Percentiles rank a stretch among this genome's conserved stretches.
These are phyloP conservation scores for Oligia latruncula DNA, from an alignment of 2,888 invertebrate genomes.

Conservation along the genomic window DNA sequence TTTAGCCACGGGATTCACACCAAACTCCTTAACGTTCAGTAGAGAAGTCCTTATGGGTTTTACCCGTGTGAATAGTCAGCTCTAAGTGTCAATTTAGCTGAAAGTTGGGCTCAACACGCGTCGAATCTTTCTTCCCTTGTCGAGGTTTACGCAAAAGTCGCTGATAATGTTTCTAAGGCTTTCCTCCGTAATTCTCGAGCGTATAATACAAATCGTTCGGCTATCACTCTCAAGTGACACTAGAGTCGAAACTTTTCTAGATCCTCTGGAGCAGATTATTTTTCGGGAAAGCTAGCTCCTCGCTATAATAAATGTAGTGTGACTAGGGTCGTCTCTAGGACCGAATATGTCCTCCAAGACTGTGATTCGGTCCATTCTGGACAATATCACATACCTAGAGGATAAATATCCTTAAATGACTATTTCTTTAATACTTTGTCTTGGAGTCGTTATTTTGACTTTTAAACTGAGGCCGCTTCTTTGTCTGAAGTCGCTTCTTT, in stretches of 20 bases:
- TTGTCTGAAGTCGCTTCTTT: too few relatives aligned
- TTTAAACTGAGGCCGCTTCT: too few relatives aligned
- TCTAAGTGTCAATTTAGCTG: neutral
- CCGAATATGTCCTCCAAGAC: neutral
- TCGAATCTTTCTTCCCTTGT: neutral
- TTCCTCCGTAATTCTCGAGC: too few relatives aligned
- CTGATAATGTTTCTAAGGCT: neutral
- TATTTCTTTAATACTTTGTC: neutral
- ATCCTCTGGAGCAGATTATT: neutral
- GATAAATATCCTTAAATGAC: neutral
- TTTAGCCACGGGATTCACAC: too few relatives aligned
- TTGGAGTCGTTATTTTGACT: neutral
- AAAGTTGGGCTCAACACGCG: neutral
- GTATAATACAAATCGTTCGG: neutral
- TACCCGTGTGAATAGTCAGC: neutral
- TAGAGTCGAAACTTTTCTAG: neutral
- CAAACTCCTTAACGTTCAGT: too few relatives aligned
- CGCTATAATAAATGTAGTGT: too few relatives aligned
- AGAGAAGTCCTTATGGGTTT: neutral
- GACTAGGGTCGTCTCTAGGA: neutral
- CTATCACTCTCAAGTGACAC: neutral
- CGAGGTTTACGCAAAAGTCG: neutral
- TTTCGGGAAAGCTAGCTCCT: neutral
- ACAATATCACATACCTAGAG: neutral
- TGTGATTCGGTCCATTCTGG: neutral